These are phyloP conservation scores for Sphinx pinastri DNA, from an alignment of 2,888 invertebrate species.

Conservation along the genomic window DNA sequence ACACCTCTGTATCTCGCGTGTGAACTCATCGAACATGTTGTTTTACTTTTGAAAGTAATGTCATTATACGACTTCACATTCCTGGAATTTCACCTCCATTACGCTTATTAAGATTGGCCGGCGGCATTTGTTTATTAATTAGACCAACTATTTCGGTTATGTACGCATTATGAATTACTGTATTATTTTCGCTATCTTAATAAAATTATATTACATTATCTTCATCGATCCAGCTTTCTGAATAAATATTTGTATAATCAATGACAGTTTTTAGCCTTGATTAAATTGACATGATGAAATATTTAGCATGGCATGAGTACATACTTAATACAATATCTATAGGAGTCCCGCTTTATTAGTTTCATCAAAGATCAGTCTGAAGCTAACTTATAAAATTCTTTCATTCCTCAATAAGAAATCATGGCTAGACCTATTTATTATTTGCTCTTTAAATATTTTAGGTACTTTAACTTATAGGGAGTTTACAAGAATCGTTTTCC, in stretches of 20 bases:
- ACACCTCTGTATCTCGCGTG: constrained; percentile 51
- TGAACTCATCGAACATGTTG: constrained; percentile 47
- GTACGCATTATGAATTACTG: constrained; percentile 57
- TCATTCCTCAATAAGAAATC: too few relatives aligned
- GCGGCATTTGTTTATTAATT: constrained; percentile 56
- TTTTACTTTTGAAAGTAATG: constrained; percentile 56
- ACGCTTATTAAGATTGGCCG: constrained; percentile 61
- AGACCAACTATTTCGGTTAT: constrained; percentile 44
- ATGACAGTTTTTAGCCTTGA: constrained; percentile 40
- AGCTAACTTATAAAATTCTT: constrained; percentile 28
- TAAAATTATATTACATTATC: constrained; percentile 51
- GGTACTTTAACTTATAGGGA: too few relatives aligned
- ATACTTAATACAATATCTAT: constrained; percentile 32
- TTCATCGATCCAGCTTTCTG: constrained; percentile 40
- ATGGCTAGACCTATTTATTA: too few relatives aligned
- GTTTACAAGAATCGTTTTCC: too few relatives aligned
- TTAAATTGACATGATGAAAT: constrained; percentile 52
- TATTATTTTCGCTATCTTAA: constrained; percentile 47
- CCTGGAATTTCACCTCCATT: constrained; percentile 65
- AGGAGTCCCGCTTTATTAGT: constrained; percentile 58
- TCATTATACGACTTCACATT: constrained; percentile 57
- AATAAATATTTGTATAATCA: constrained; percentile 46
- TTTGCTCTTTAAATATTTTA: too few relatives aligned
- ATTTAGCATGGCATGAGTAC: constrained; percentile 54
- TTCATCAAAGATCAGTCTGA: constrained; percentile 51